phyloP scores from a whole-genome alignment of 2,113 vertebrate species.

The Camarhynchus parvulus region DNA sequence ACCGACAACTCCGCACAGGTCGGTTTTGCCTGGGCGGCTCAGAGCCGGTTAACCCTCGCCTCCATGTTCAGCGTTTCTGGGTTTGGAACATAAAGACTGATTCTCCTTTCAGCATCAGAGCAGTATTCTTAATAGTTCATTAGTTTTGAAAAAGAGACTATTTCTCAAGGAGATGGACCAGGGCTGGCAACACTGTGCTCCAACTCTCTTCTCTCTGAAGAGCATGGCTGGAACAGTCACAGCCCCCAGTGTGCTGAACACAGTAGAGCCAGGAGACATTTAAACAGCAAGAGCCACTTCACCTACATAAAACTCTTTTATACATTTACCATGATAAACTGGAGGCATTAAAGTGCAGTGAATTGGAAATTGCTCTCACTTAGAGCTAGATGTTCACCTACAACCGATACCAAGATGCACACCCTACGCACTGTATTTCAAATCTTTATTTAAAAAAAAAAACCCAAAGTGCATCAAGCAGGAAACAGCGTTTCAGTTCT shows the following conservation, averaged over 20 bases:
- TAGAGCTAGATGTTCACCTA: conserved; percentile 38
- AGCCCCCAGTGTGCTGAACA: background rate
- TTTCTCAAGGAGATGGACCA: background rate
- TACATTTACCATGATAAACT: conserved; percentile 58
- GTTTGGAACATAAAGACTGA: background rate
- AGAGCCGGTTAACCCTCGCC: background rate
- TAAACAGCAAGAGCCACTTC: conserved; percentile 49
- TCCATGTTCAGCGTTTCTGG: background rate
- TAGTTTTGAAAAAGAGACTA: background rate
- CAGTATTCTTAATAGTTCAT: background rate
- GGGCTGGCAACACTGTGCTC: background rate
- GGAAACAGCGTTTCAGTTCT: background rate
- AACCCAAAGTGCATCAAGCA: background rate
- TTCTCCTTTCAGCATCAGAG: background rate
- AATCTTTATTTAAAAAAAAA: background rate
- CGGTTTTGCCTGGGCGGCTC: background rate
- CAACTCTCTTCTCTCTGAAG: background rate
- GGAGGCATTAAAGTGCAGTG: conserved; percentile 52
- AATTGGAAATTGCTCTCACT: conserved; percentile 60
- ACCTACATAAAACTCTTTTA: conserved; percentile 60
- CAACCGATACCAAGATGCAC: background rate
- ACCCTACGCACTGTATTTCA: background rate
- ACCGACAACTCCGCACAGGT: background rate
- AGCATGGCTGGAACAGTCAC: background rate
- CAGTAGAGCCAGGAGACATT: conserved; percentile 20